phyloP scores from a whole-genome alignment of 2,888 invertebrate genomes.

The Dendrolimus houi region DNA sequence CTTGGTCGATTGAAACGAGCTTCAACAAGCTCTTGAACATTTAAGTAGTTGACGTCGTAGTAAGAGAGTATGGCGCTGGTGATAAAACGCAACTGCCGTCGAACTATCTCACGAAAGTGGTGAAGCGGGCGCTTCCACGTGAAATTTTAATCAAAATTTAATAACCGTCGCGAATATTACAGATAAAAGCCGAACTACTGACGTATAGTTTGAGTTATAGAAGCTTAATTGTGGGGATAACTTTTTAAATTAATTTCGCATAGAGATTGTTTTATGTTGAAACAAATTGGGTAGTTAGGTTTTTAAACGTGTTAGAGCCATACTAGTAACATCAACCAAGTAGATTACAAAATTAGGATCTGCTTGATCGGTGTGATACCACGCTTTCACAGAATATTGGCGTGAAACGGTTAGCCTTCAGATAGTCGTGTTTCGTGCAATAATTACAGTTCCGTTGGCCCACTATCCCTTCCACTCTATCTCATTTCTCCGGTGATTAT shows the following conservation, averaged over 20 bases:
- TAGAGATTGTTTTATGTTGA: not conserved
- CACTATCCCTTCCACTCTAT: too few relatives aligned
- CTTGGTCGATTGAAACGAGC: constrained; percentile 2
- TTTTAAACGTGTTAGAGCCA: too few relatives aligned
- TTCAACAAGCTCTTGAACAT: constrained; percentile 7
- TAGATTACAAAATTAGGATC: too few relatives aligned
- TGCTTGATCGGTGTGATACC: too few relatives aligned
- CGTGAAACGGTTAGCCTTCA: too few relatives aligned
- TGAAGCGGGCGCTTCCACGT: constrained; percentile 1
- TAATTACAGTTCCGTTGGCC: too few relatives aligned
- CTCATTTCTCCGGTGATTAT: too few relatives aligned
- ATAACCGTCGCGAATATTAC: constrained; percentile 1
- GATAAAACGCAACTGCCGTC: constrained; percentile 32
- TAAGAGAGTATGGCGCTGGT: constrained; percentile 15
- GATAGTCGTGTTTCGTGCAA: too few relatives aligned
- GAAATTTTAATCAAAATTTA: constrained; percentile 8
- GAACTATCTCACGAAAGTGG: constrained; percentile 12
- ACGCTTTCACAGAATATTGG: too few relatives aligned
- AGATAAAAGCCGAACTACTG: not conserved
- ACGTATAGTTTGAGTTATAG: not conserved
- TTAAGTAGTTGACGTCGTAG: constrained; percentile 22
- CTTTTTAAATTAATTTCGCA: not conserved
- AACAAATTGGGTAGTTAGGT: too few relatives aligned
- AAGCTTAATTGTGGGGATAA: not conserved
- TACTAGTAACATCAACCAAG: too few relatives aligned